Conservation (phyloP, 2,113 vertebrate species). For the Dromiciops gliroides region DNA sequence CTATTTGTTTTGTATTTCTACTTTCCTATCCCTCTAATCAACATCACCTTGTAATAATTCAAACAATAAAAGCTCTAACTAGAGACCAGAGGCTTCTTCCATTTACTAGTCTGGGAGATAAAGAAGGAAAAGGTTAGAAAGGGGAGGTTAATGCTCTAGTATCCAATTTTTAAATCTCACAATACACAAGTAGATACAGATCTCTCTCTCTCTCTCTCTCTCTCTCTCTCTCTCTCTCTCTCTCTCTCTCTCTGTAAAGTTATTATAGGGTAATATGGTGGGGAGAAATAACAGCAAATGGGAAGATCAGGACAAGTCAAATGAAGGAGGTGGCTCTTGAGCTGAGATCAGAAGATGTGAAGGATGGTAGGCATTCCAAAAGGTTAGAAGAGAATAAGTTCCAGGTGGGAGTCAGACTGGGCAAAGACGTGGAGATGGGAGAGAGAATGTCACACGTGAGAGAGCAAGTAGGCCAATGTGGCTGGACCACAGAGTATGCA, state of each 20-base stretch:
- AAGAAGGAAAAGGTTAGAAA: too few species aligned
- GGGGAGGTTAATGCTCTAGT: too few species aligned
- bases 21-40: too few species aligned
- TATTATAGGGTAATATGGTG: neutral
- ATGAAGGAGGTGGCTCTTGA: neutral
- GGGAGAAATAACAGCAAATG: neutral
- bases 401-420: neutral
- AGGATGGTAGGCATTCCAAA: neutral
- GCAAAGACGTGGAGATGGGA: too few species aligned
- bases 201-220: neutral
- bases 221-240: neutral
- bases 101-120: too few species aligned
- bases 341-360: neutral
- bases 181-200: neutral
- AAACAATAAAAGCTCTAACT: too few species aligned
- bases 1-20: too few species aligned
- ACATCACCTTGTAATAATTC: too few species aligned
- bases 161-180: too few species aligned
- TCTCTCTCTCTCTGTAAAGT: too few species aligned
- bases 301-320: neutral
- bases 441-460: too few species aligned
- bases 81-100: too few species aligned
- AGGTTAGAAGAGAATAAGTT: neutral
- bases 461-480: neutral
- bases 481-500: neutral